A percentile compares a stretch with the other conserved stretches of the same genome.
Evolutionary conservation across 2,113 vertebrate species (phyloP).

Genomic region (Oryzias curvinotus): DNA sequence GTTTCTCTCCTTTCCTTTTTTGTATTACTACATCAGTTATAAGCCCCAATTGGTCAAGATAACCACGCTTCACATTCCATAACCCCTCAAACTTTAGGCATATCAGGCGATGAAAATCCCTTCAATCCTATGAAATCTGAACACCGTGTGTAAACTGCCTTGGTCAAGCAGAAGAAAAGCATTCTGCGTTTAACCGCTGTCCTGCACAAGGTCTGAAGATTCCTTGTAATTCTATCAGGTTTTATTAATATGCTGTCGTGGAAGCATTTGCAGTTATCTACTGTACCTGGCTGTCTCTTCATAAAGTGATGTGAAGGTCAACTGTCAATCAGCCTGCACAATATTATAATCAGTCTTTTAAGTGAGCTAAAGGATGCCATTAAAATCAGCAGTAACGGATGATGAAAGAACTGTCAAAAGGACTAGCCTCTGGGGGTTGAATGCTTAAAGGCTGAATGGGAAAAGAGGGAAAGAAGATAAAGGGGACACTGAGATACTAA

Average conservation of each 20-base stretch:
- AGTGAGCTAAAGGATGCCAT: constrained; percentile 61
- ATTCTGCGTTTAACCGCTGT: constrained; percentile 54
- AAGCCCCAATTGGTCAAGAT: constrained; percentile 21
- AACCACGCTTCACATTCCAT: constrained; percentile 23
- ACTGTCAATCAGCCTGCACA: constrained; percentile 74
- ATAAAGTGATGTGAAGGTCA: constrained; percentile 77
- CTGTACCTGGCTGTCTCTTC: constrained; percentile 50
- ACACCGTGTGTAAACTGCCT: constrained; percentile 10
- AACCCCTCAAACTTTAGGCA: constrained; percentile 32
- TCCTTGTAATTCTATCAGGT: constrained; percentile 76
- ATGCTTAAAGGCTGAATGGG: constrained; percentile 32
- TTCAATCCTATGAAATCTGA: constrained; percentile 25
- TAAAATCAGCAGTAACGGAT: constrained; percentile 58
- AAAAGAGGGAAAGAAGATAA: constrained; percentile 17
- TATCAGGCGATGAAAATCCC: constrained; percentile 8
- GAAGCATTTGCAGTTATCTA: constrained; percentile 56
- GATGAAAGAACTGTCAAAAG: constrained; percentile 63
- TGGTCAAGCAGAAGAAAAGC: constrained; percentile 35
- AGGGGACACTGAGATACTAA: constrained; percentile 9
- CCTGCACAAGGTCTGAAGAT: constrained; percentile 52
- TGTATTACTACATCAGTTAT: constrained; percentile 29
- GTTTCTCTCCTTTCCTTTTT: too few relatives aligned
- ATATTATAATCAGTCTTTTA: constrained; percentile 74
- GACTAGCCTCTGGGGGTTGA: constrained; percentile 33
- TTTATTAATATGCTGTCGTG: constrained; percentile 74